These are phyloP conservation scores for Eptesicus fuscus DNA, from an alignment of 2,113 vertebrate species.

Conservation along the genomic window DNA sequence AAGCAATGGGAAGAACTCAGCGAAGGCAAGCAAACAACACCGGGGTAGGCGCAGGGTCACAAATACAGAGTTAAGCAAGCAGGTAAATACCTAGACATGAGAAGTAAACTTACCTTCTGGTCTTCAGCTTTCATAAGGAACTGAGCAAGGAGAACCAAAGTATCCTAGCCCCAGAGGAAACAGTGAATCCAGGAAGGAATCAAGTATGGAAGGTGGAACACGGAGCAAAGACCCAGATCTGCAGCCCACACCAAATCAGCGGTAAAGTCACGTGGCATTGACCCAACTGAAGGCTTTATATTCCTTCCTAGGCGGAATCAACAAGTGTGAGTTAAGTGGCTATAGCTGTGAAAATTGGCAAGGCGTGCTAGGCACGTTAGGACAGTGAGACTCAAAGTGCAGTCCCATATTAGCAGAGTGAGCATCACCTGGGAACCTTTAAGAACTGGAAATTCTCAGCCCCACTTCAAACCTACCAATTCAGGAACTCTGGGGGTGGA, in stretches of 20 bases:
- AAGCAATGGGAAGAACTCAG: background rate
- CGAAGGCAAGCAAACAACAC: background rate
- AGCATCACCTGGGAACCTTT: background rate
- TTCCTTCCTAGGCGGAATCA: background rate
- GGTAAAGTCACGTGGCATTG: background rate
- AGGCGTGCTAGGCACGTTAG: background rate
- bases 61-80: background rate
- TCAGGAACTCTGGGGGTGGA: background rate
- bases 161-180: background rate
- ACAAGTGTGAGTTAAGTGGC: background rate
- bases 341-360: background rate
- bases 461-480: background rate
- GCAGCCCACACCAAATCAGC: rapidly evolving
- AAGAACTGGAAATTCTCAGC: background rate
- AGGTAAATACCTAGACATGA: background rate
- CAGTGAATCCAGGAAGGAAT: background rate
- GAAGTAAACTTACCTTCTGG: background rate
- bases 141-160: background rate
- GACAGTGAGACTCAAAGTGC: background rate
- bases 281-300: background rate
- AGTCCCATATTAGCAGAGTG: background rate
- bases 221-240: background rate
- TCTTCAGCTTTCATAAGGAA: constrained; percentile 12
- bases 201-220: background rate
- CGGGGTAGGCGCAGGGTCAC: background rate